Base-by-base conservation (phyloP, 2,113 vertebrate species). In the Panthera tigris region DNA sequence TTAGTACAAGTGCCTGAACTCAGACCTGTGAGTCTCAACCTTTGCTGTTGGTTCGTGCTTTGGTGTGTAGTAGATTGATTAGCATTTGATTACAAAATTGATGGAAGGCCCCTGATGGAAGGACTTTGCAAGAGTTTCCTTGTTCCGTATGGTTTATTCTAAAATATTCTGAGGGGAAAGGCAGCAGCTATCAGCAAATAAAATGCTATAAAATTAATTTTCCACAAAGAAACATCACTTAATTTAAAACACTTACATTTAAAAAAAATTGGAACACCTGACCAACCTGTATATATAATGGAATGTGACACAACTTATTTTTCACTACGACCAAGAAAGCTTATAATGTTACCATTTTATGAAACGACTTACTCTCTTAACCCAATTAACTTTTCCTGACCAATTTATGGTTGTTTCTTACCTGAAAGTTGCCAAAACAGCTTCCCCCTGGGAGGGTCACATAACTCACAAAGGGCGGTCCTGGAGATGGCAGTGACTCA, bases 381-480 rank as follows among this genome's bases (percentile, higher is more conserved):
- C 21, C 31, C 50, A 33, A 1, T 65, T 88, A 78, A 23, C 27
- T 81, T 96, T 87, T 39, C 48, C 48, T 87, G 41, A 88, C 19
- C 33, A 81, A 79, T 29, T 29, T 36, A 19, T 61, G 55, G 19
- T n/a, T 85, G 65, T 33, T 95, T 91, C 98, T 98, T 97, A 99
- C 99, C 99, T 99, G 99, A 95, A 99, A 99, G 97, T 99, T 99
- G 19, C 99, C 99, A 97, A 99, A 99, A 96, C 99, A 99, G 98
- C 99, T 99, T 88, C 99, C 99, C 95, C 99, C 99, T 45, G 99
- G 99, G 80, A 99, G 98, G 14, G 99, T 99, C 97, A 99, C 99
- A 1, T 99, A 99, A 94, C 99, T 99, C 97, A 99, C 98, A 76
- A 99, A 99, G 0, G 99, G 99, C 2, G 99, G 99, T 25, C 99